Percentiles rank a stretch among this genome's conserved stretches.
These are phyloP conservation scores for Embiotoca jacksoni DNA, from an alignment of 2,113 vertebrate species.

Conservation along the genomic window DNA sequence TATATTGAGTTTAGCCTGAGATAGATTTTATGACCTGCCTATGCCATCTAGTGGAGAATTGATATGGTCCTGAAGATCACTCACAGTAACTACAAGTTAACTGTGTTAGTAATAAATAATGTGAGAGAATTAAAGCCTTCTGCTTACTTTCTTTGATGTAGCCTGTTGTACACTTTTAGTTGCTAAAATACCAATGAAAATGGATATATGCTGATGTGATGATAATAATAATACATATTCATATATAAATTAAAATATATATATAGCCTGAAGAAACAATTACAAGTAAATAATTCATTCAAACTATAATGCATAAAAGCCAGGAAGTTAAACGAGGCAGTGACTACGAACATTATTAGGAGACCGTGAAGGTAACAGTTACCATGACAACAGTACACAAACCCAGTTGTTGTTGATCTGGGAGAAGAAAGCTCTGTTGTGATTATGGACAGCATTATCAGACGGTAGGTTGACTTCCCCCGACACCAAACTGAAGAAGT, in stretches of 20 bases:
- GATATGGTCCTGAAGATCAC: background rate
- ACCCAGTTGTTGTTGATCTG: rapidly evolving
- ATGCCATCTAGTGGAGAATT: constrained; percentile 67
- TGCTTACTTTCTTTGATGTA: too few relatives aligned
- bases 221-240: too few relatives aligned
- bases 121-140: background rate
- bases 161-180: too few relatives aligned
- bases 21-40: constrained; percentile 13
- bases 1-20: background rate
- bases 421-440: background rate
- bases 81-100: background rate
- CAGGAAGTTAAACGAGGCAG: too few relatives aligned
- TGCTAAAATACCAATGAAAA: too few relatives aligned
- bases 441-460: background rate
- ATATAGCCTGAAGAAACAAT: background rate
- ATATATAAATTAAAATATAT: too few relatives aligned
- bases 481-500: background rate
- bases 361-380: constrained; percentile 43
- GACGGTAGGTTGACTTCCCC: constrained; percentile 10
- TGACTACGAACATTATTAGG: background rate
- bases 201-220: too few relatives aligned
- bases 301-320: background rate
- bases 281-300: background rate
- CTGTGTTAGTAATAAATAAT: background rate
- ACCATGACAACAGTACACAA: constrained; percentile 65